phyloP scores from a whole-genome alignment of 2,113 vertebrate species.

The Leptosomus discolor region DNA sequence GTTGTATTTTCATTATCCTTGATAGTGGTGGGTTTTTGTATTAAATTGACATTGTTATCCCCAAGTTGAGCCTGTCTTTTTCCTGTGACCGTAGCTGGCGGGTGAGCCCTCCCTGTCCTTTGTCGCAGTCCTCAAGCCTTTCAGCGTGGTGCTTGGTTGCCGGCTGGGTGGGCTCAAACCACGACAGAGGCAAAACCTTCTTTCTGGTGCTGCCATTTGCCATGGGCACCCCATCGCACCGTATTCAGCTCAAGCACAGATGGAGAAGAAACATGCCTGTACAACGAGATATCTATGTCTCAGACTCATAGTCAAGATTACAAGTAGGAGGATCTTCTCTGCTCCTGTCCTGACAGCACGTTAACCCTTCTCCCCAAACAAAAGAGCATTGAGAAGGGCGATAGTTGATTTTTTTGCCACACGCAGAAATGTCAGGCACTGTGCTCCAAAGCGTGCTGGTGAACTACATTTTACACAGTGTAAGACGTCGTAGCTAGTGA shows the following conservation, averaged over 20 bases:
- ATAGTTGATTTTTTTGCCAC: background rate
- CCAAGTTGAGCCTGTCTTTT: too few relatives aligned
- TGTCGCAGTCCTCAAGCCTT: too few relatives aligned
- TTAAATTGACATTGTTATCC: too few relatives aligned
- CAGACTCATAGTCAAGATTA: background rate
- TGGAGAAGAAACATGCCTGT: background rate
- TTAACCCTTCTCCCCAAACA: background rate
- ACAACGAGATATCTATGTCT: background rate
- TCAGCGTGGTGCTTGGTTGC: too few relatives aligned
- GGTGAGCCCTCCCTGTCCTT: too few relatives aligned
- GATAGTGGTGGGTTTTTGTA: too few relatives aligned
- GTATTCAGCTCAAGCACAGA: background rate
- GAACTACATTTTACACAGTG: background rate
- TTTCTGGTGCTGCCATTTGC: slow-evolving; percentile 15
- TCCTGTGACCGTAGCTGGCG: too few relatives aligned
- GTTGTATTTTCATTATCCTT: too few relatives aligned
- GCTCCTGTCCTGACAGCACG: background rate
- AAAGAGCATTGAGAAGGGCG: background rate
- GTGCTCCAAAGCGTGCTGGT: background rate
- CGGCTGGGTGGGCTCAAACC: too few relatives aligned
- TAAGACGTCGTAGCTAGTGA: background rate
- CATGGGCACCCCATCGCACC: background rate
- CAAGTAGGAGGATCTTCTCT: background rate
- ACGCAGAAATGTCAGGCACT: background rate
- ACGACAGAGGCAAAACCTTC: background rate